Base-by-base conservation (phyloP, 2,797 vertebrate genomes). In the Cossypha polioptera region DNA sequence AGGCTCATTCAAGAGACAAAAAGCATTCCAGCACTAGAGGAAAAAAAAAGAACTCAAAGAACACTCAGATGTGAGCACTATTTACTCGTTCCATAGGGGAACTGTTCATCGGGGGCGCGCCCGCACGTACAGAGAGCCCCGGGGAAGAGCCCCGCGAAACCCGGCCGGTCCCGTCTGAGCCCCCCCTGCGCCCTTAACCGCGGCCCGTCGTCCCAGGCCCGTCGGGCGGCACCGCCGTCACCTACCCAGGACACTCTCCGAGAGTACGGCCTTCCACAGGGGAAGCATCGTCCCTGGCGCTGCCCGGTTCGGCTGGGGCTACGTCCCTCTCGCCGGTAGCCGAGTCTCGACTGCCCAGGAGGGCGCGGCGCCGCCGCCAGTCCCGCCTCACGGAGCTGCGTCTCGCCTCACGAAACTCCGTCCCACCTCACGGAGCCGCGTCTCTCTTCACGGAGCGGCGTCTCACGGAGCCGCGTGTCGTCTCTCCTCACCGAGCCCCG, bases 221-320 rank as follows among this genome's bases (percentile, higher is more conserved):
- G 15, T 1, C 31, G 33, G 47, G 7, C 58, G 18, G 26, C 42
- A 43, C 33, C 16, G 18, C 57, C 53, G 57, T 24, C 81, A 91
- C 97, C 92, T 97, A 98, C 97, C 98, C 68, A 98, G 71, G 7
- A 97, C 13, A 29, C 57, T 97, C 96, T 98, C 97, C 62, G 92
- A 51, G 29, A 97, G 26, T 54, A 97, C 24, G 21, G 94, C 94
- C 45, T 61, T 94, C 97, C 97, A 97, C 12, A 96, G 77, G 2
- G 58, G 7, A 26, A 36, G 14, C 97, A 97, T 97, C 38, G 17
- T 62, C 14, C 3, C 43, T 28, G 13, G 19, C 8, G 18, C 38
- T 31, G 48, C 29, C 53, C 31, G 15, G 17, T 48, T 13, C 29
- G 7, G 25, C 13, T 13, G 4, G 2, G 5, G 10, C 50, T 43